phyloP scores from a whole-genome alignment of 2,888 invertebrate species.

The Myathropa florea region DNA sequence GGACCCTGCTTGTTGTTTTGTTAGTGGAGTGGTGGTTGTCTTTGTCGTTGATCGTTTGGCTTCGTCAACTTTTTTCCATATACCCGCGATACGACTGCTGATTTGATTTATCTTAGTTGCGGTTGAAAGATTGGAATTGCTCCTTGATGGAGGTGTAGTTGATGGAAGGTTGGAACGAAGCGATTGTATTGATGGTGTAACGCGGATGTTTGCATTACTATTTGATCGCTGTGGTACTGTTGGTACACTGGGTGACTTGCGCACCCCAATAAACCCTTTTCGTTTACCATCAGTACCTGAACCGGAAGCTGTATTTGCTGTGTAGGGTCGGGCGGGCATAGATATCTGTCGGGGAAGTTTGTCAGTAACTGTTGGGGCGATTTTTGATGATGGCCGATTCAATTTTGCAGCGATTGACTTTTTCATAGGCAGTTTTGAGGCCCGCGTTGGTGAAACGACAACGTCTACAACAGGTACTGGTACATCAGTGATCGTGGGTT shows the following conservation, averaged over 20 bases:
- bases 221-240: constrained; percentile 78
- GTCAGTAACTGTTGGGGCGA: constrained; percentile 49
- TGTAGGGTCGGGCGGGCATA: constrained; percentile 75
- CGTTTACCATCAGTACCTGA: constrained; percentile 71
- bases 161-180: constrained; percentile 74
- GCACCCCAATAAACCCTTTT: constrained; percentile 66
- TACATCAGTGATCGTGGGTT: constrained; percentile 80
- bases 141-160: constrained; percentile 80
- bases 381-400: constrained; percentile 73
- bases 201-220: constrained; percentile 77
- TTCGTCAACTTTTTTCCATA: constrained; percentile 79
- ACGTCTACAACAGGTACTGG: constrained; percentile 78
- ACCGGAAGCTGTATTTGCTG: constrained; percentile 73
- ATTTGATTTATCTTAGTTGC: constrained; percentile 76
- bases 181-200: constrained; percentile 75
- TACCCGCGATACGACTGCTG: constrained; percentile 79
- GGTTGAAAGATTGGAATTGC: constrained; percentile 78
- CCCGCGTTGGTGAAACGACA: constrained; percentile 73
- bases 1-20: background rate
- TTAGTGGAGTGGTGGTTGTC: constrained; percentile 1
- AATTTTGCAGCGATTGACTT: constrained; percentile 70
- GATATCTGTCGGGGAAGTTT: constrained; percentile 80
- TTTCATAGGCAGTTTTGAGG: constrained; percentile 79
- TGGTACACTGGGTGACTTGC: constrained; percentile 72
- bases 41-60: constrained; percentile 72